Percentiles rank a stretch among this genome's conserved stretches.
Conservation (phyloP, 1,140 invertebrate genomes). For the Platyscapa corneri region DNA sequence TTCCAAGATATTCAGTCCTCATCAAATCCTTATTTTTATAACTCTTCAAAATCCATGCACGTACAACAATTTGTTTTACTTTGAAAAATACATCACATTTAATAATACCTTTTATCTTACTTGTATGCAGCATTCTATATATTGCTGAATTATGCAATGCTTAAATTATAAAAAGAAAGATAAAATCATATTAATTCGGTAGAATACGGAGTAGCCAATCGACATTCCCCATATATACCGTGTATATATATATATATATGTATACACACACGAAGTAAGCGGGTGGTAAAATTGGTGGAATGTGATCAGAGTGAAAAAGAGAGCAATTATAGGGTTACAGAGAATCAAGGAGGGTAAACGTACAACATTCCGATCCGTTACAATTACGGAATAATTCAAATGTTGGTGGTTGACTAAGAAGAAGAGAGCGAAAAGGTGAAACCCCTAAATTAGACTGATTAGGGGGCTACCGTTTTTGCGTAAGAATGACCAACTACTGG, state of each 20-base stretch:
- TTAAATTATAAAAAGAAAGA: not conserved
- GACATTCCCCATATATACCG: not conserved
- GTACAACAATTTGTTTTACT: conserved; percentile 35
- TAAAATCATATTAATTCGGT: not conserved
- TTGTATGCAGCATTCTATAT: not conserved
- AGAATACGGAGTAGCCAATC: not conserved
- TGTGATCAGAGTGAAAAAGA: not conserved
- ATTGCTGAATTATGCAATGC: no score
- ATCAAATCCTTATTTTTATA: not conserved
- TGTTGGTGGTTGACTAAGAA: conserved; percentile 40
- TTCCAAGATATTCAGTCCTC: no score
- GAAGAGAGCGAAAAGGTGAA: not conserved
- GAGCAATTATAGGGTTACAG: not conserved
- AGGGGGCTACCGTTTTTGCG: conserved; percentile 73
- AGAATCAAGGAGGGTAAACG: conserved; percentile 46
- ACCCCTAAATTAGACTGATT: conserved; percentile 75
- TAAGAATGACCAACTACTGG: conserved; percentile 66
- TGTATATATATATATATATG: no score
- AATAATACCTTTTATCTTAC: conserved; percentile 24
- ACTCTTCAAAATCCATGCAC: conserved; percentile 10
- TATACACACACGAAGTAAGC: not conserved
- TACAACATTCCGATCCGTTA: conserved; percentile 72
- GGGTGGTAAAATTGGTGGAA: not conserved
- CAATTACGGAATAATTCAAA: conserved; percentile 74
- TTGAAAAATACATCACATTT: conserved; percentile 32